Conservation (phyloP, 2,113 vertebrate genomes). For the Erythrocercus mccallii region DNA sequence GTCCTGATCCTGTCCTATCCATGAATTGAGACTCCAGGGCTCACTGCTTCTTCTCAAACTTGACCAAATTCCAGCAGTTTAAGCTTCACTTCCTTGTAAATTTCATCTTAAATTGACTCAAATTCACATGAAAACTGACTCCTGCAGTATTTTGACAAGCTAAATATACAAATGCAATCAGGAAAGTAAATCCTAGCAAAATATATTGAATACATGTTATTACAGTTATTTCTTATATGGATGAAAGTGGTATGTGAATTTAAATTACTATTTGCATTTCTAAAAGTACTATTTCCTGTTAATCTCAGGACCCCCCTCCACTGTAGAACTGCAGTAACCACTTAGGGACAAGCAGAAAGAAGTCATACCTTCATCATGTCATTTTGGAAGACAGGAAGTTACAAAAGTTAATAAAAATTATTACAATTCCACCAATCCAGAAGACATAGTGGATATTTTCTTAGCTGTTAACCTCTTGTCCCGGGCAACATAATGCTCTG, state of each 20-base stretch:
- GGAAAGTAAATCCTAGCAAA: background rate
- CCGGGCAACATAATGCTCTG: too few relatives aligned
- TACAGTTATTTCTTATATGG: background rate
- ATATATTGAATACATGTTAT: fast-evolving
- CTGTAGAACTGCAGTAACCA: background rate
- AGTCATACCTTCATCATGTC: background rate
- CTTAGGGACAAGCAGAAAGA: background rate
- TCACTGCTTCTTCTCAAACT: background rate
- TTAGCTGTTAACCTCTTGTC: background rate
- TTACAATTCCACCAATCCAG: background rate
- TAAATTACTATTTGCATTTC: background rate
- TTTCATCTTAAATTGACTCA: background rate
- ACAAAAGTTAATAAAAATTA: background rate
- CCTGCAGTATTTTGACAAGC: background rate
- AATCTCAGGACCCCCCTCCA: background rate
- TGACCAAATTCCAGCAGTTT: background rate
- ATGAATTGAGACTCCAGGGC: background rate
- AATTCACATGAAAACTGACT: background rate
- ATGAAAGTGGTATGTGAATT: background rate
- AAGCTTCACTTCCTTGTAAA: background rate
- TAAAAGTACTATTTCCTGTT: background rate
- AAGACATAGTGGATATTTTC: background rate
- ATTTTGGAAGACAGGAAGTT: background rate
- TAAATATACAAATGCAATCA: background rate
- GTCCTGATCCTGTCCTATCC: background rate